These are phyloP conservation scores for Acanthisitta chloris DNA, from an alignment of 2,113 vertebrate genomes.

Conservation along the genomic window DNA sequence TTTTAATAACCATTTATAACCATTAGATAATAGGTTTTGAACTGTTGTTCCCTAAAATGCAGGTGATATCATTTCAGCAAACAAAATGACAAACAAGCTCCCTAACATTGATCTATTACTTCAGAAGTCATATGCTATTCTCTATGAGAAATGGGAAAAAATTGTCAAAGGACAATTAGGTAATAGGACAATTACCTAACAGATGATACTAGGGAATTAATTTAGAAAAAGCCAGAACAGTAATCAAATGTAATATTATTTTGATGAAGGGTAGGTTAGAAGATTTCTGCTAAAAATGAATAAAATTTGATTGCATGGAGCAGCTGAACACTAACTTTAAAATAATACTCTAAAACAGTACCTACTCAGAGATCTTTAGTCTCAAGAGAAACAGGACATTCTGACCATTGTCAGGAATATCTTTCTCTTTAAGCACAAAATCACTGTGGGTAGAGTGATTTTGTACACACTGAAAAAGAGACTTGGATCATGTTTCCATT, in stretches of 20 bases:
- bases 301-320: background rate
- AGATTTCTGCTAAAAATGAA: background rate
- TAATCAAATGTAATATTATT: background rate
- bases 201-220: background rate
- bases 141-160: background rate
- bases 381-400: background rate
- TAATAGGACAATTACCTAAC: no score
- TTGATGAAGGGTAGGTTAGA: background rate
- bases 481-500: background rate
- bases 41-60: background rate
- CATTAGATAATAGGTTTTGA: background rate
- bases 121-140: background rate
- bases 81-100: background rate
- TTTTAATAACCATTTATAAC: no score
- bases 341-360: background rate
- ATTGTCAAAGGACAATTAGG: background rate
- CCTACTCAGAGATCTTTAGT: background rate
- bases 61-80: background rate
- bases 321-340: background rate
- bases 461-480: background rate
- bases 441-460: background rate
- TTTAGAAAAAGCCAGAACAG: background rate
- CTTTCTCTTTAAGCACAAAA: background rate
- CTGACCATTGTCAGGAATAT: background rate
- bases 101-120: background rate